These are phyloP conservation scores for Olivierus martensii DNA, from an alignment of 1,140 invertebrate genomes.

Conservation along the genomic window DNA sequence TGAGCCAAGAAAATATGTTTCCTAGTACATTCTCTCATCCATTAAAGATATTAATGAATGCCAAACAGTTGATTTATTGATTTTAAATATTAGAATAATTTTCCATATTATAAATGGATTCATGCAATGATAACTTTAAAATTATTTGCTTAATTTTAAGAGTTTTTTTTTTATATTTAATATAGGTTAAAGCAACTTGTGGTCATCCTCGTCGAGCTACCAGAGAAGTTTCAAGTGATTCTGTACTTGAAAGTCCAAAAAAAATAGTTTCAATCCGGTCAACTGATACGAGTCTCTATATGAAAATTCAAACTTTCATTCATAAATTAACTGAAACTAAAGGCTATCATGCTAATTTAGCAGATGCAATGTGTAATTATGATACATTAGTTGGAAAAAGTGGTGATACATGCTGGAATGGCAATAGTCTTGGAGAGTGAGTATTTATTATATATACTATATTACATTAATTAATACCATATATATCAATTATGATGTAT, in stretches of 20 bases:
- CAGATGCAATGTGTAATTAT: constrained; percentile 49
- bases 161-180: too few relatives aligned
- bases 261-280: constrained; percentile 8
- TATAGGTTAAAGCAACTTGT: constrained; percentile 15
- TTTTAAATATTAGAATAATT: too few relatives aligned
- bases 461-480: too few relatives aligned
- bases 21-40: too few relatives aligned
- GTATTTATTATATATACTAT: too few relatives aligned
- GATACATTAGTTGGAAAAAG: constrained; percentile 28
- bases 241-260: not conserved
- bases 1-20: too few relatives aligned
- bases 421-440: constrained; percentile 56
- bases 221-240: constrained; percentile 1
- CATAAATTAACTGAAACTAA: constrained; percentile 47
- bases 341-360: constrained; percentile 50
- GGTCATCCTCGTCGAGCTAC: constrained; percentile 15
- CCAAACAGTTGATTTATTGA: too few relatives aligned
- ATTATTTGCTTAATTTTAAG: too few relatives aligned
- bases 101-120: too few relatives aligned
- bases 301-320: constrained; percentile 46
- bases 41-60: too few relatives aligned
- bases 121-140: too few relatives aligned
- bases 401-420: constrained; percentile 54
- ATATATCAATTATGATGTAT: too few relatives aligned
- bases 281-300: constrained; percentile 13